A percentile compares a stretch with the other conserved stretches of the same genome.
Evolutionary conservation across 2,113 vertebrate genomes (phyloP).

Genomic region (Dicentrarchus labrax): DNA sequence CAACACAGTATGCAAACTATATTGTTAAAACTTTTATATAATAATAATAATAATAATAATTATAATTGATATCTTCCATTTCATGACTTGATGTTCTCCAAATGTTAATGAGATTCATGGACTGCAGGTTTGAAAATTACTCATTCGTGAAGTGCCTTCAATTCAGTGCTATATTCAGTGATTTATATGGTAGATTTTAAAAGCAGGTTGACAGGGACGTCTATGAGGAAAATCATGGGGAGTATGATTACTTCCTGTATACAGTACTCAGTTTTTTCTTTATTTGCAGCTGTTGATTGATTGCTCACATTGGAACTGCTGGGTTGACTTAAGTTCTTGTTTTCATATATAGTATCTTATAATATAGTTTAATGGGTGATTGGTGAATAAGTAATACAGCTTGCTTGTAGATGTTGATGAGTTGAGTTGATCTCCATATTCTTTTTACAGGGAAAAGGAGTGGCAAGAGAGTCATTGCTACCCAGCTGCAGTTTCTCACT

Average conservation of each 20-base stretch:
- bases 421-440: slow-evolving; percentile 37
- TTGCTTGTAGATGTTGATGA: not conserved
- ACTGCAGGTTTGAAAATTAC: not conserved
- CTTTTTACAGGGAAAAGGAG: not conserved
- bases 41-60: no score
- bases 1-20: not conserved
- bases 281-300: slow-evolving; percentile 19
- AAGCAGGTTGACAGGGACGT: not conserved
- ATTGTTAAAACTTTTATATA: not conserved
- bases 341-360: not conserved
- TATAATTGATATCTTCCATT: not conserved
- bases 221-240: slow-evolving; percentile 9
- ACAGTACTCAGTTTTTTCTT: not conserved
- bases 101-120: not conserved
- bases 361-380: not conserved
- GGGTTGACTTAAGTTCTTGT: not conserved
- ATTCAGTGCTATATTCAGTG: not conserved
- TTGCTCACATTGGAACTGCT: not conserved
- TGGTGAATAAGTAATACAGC: not conserved
- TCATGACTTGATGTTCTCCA: not conserved
- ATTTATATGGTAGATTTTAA: not conserved
- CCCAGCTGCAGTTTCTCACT: slow-evolving; percentile 22
- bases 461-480: not conserved
- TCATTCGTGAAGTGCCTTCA: not conserved
- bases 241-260: not conserved